A percentile compares a stretch with the other conserved stretches of the same genome.
Conservation (phyloP, 2,113 vertebrate genomes). For the Sialia sialis region DNA sequence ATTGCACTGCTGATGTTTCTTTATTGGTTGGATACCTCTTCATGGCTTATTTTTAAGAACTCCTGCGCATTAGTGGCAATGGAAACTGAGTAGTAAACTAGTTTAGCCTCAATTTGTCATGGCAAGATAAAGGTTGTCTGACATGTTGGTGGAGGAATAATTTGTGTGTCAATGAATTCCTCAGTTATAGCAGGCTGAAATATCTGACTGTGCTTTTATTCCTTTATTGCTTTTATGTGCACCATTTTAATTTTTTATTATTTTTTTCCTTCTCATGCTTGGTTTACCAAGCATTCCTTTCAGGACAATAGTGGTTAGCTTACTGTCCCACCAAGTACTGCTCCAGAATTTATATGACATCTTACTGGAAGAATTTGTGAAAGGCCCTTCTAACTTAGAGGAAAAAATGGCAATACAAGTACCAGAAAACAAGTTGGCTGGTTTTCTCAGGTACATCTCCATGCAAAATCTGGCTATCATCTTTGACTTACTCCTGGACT, state of each 20-base stretch:
- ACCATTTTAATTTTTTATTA: not conserved
- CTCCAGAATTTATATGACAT: conserved; percentile 96
- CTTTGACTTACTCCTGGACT: conserved; percentile 95
- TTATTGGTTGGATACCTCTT: not conserved
- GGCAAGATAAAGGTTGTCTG: not conserved
- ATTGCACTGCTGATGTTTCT: not conserved
- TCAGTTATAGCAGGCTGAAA: not conserved
- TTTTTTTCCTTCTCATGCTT: not conserved
- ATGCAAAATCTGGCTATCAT: conserved; percentile 96
- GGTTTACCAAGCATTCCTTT: conserved; percentile 87
- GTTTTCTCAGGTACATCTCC: conserved; percentile 96
- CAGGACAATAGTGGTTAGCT: conserved; percentile 92
- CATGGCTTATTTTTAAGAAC: not conserved
- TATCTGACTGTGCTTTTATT: not conserved
- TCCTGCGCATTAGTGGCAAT: not conserved
- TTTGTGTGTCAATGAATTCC: not conserved
- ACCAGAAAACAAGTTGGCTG: conserved; percentile 80
- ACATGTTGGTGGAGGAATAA: not conserved
- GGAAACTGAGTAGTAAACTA: not conserved
- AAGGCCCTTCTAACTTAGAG: conserved; percentile 79
- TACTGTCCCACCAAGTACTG: conserved; percentile 95
- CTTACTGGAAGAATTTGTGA: conserved; percentile 92
- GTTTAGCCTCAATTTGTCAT: not conserved
- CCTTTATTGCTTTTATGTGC: not conserved
- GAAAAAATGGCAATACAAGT: conserved; percentile 75